phyloP scores from a whole-genome alignment of 2,797 vertebrate genomes.

The Pipistrellus pipistrellus region DNA sequence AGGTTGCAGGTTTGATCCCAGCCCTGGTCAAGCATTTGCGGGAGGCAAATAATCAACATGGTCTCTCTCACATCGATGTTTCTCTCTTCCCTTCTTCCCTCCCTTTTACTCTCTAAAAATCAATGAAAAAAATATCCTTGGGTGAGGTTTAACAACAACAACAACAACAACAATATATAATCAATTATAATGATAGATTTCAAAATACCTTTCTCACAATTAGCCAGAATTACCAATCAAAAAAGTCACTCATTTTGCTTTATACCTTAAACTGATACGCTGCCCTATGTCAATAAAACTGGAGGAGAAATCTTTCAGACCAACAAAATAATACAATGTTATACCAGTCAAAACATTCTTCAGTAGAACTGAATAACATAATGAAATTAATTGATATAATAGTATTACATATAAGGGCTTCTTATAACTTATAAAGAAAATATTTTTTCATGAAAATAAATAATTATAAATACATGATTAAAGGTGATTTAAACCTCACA shows the following conservation, averaged over 20 bases:
- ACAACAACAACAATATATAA: neutral
- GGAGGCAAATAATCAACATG: neutral
- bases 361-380: neutral
- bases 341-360: neutral
- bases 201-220: neutral
- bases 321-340: neutral
- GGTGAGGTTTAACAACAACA: neutral
- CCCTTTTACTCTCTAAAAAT: neutral
- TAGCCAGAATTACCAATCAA: neutral
- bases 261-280: neutral
- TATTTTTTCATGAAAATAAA: constrained; percentile 21
- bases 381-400: neutral
- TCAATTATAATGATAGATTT: neutral
- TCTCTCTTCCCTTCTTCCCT: neutral
- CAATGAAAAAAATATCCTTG: neutral
- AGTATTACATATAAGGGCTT: neutral
- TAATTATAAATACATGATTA: neutral
- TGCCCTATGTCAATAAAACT: neutral
- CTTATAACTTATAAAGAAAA: neutral
- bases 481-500: neutral
- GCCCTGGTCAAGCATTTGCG: neutral
- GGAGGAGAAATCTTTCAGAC: neutral
- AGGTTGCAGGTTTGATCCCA: neutral
- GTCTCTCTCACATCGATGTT: neutral
- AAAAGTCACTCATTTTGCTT: neutral